phyloP scores from a whole-genome alignment of 2,113 vertebrate species.

The Dermatemys mawii region DNA sequence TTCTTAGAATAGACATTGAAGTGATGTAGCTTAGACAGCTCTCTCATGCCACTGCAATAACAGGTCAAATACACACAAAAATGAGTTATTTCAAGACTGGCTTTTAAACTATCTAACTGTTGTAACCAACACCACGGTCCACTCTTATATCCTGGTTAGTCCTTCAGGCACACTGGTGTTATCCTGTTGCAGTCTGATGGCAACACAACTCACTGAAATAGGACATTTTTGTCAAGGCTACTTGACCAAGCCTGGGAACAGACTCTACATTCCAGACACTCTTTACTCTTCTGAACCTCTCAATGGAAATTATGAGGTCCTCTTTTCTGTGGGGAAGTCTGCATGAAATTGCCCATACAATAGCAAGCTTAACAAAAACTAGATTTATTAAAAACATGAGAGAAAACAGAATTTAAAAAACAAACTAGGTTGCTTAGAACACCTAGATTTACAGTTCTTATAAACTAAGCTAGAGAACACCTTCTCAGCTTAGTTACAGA shows the following conservation, averaged over 20 bases:
- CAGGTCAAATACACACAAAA: neutral
- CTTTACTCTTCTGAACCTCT: neutral
- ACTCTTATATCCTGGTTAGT: neutral
- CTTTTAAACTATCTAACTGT: neutral
- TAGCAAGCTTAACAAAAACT: neutral
- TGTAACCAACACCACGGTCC: neutral
- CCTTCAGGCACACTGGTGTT: neutral
- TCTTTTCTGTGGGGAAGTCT: neutral
- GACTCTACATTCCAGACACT: neutral
- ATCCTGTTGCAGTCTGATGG: neutral
- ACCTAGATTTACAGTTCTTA: neutral
- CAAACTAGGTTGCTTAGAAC: neutral
- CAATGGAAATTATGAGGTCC: neutral
- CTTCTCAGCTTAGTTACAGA: neutral
- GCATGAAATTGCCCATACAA: neutral
- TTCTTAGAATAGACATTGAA: neutral
- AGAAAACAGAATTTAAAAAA: neutral
- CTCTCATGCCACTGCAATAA: neutral
- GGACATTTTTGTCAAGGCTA: neutral
- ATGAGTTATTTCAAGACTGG: neutral
- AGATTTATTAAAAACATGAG: neutral
- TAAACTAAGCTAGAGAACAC: neutral
- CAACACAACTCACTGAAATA: neutral
- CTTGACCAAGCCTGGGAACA: neutral
- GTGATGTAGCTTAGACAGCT: neutral